phyloP scores from a whole-genome alignment of 1,140 invertebrate genomes.

The Drosophila yakuba region DNA sequence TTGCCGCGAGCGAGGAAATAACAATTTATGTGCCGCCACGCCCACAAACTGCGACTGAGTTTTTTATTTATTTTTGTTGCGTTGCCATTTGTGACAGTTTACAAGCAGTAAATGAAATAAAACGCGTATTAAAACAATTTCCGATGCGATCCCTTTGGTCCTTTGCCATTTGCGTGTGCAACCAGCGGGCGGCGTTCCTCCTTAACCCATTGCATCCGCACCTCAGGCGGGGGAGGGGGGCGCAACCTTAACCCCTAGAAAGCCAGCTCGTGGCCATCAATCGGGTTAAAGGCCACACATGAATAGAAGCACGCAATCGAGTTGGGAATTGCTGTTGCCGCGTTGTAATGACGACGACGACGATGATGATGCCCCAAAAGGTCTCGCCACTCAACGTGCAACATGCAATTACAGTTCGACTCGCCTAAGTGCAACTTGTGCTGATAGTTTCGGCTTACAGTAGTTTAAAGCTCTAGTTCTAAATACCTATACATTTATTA shows the following conservation, averaged over 20 bases:
- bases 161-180: slow-evolving; percentile 41
- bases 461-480: too few species aligned
- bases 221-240: too few species aligned
- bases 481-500: background rate
- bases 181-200: background rate
- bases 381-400: slow-evolving; percentile 47
- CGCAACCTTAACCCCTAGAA: slow-evolving; percentile 24
- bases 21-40: slow-evolving; percentile 36
- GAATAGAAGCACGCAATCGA: slow-evolving; percentile 33
- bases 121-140: slow-evolving; percentile 41
- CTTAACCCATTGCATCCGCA: slow-evolving; percentile 31
- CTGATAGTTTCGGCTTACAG: too few species aligned
- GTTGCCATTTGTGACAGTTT: slow-evolving; percentile 35
- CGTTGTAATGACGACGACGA: slow-evolving; percentile 20
- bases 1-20: slow-evolving; percentile 32
- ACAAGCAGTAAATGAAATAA: slow-evolving; percentile 43
- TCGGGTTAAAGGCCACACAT: slow-evolving; percentile 38
- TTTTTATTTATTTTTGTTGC: background rate
- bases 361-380: slow-evolving; percentile 28
- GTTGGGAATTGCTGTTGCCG: slow-evolving; percentile 17
- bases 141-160: slow-evolving; percentile 2
- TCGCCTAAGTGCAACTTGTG: slow-evolving; percentile 4
- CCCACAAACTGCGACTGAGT: slow-evolving; percentile 12
- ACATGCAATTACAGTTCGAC: slow-evolving; percentile 48
- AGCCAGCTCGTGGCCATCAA: background rate